Percentiles rank a stretch among this genome's conserved stretches.
Conservation (phyloP, 2,888 invertebrate species). For the Meta bourneti region DNA sequence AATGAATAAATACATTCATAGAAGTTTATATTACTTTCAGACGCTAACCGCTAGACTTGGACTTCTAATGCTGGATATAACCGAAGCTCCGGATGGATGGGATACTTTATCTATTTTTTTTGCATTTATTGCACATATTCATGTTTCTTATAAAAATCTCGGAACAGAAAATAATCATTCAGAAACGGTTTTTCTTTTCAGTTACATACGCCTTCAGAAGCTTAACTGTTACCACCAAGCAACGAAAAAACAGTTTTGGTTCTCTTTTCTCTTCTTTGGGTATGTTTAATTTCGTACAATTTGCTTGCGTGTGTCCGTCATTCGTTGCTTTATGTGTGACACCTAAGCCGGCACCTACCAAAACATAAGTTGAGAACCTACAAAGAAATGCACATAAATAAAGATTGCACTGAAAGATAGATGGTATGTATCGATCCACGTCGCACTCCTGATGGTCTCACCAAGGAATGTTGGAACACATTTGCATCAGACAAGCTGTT, state of each 20-base stretch:
- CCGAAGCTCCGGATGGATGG: too few species aligned
- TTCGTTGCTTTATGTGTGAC: conserved; percentile 29
- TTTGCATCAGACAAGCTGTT: too few species aligned
- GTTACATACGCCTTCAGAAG: conserved; percentile 76
- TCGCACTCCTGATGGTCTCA: not conserved
- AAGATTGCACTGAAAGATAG: not conserved
- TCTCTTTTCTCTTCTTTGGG: conserved; percentile 76
- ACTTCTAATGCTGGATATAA: too few species aligned
- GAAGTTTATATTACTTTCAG: too few species aligned
- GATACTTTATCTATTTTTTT: too few species aligned
- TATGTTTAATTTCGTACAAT: conserved; percentile 50
- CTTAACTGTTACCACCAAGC: conserved; percentile 73
- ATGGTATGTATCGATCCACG: not conserved
- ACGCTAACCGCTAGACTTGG: too few species aligned
- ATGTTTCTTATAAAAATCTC: too few species aligned
- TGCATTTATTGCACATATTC: too few species aligned
- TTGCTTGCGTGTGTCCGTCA: conserved; percentile 36
- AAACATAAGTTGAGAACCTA: not conserved
- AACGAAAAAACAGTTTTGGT: conserved; percentile 76
- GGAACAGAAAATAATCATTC: conserved; percentile 28
- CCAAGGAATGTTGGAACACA: too few species aligned
- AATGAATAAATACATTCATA: too few species aligned
- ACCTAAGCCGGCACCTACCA: not conserved
- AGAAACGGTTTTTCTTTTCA: conserved; percentile 71
- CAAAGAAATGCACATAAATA: not conserved